Base-by-base conservation (phyloP, 2,888 invertebrate genomes). In the Catocala sponsa region DNA sequence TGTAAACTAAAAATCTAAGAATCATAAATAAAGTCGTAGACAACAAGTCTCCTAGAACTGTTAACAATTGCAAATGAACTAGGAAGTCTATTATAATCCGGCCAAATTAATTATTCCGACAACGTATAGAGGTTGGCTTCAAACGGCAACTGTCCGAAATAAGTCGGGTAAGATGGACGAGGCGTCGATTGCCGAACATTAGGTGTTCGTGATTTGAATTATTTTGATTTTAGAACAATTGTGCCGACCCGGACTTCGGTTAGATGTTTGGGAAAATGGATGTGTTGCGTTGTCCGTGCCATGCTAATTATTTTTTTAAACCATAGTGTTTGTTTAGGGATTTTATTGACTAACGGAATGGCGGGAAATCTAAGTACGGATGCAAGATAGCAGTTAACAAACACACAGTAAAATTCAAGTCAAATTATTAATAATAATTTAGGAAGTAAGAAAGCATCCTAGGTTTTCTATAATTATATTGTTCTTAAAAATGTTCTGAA, bases 171-270 rank as follows among this genome's bases (percentile, higher is more conserved):
- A 87, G 86, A 89, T 86, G 79, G 81, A 88, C 79, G 88, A 92
- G 90, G 91, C 91, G 92, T 90, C 92, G 82, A 91, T 91, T 85
- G 85, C 81, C 76, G 84, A 80, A 85, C 86, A 86, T 84, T 84
- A 74, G 65, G 55, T 51, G 68, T 51, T 70, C 91, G 92, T 92
- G 91, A 84, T 67, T 55, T 12, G 92, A 88, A 91, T 91, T 52
- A 53, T 51, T 47, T 72, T 58, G 41, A 56, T 65, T 63, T 73
- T 70, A 52, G 78, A 81, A 84, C 85, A 84, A 84, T 83, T 73
- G 81, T 65, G 74, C 82, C 80, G 84, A 84, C 89, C 87, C 87
- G 90, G 91, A 90, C 81, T 72, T 80, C 50, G 67, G 55, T 69
- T 63, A 63, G 69, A 76, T 68, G 57, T 55, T 70, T 63, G 49